A percentile compares a stretch with the other conserved stretches of the same genome.
Evolutionary conservation across 1,140 invertebrate genomes (phyloP).

Genomic region (Hyposmocoma kahamanoa): DNA sequence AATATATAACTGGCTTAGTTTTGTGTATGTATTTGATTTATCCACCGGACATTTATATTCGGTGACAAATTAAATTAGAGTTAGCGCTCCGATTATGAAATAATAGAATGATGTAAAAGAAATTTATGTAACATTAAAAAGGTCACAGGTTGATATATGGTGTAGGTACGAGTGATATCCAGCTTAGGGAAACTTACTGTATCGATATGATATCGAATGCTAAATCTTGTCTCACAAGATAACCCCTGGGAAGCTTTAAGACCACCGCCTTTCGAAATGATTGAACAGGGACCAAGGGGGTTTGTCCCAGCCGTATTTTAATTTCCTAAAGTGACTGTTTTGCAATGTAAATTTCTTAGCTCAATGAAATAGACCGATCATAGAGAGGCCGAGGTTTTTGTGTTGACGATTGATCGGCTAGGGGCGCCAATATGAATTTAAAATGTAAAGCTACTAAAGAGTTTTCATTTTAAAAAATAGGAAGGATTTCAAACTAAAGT

Average conservation of each 20-base stretch:
- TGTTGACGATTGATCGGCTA: conserved; percentile 10
- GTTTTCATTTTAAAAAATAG: background rate
- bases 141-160: too few species aligned
- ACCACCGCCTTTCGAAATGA: conserved; percentile 61
- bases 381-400: conserved; percentile 36
- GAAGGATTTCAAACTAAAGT: background rate
- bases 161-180: too few species aligned
- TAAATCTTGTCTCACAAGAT: conserved; percentile 1
- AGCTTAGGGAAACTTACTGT: too few species aligned
- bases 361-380: conserved; percentile 34
- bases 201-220: conserved; percentile 27
- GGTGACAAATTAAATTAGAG: too few species aligned
- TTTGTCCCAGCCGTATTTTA: conserved; percentile 66
- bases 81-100: too few species aligned
- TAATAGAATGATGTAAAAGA: too few species aligned
- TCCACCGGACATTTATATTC: too few species aligned
- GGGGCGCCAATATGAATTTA: background rate
- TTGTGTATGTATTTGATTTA: too few species aligned
- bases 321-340: conserved; percentile 69
- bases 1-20: too few species aligned
- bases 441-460: too few species aligned
- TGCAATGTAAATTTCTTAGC: conserved; percentile 50
- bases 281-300: conserved; percentile 65
- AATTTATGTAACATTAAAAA: too few species aligned
- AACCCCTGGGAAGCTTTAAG: conserved; percentile 43